A percentile compares a stretch with the other conserved stretches of the same genome.
These are phyloP conservation scores for Barypeithes pellucidus DNA, from an alignment of 2,888 invertebrate species.

Conservation along the genomic window DNA sequence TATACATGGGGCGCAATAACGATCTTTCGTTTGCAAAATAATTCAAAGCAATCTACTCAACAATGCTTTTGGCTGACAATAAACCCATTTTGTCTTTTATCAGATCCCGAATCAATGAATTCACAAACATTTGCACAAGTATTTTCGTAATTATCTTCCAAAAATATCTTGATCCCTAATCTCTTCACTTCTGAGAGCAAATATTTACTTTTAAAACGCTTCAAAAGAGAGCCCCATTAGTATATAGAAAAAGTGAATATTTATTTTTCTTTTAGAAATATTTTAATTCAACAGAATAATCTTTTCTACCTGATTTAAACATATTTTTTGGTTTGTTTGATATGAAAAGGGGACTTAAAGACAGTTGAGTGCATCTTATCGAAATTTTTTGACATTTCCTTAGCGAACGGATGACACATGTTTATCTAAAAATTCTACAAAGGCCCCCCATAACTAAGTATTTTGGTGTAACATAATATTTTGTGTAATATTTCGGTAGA, in stretches of 20 bases:
- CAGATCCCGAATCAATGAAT: conserved; percentile 52
- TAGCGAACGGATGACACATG: conserved; percentile 63
- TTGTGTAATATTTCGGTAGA: conserved; percentile 63
- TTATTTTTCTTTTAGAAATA: conserved; percentile 37
- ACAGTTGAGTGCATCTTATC: conserved; percentile 62
- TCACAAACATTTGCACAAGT: conserved; percentile 60
- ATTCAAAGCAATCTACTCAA: conserved; percentile 25
- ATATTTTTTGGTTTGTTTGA: conserved; percentile 43
- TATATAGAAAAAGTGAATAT: conserved; percentile 19
- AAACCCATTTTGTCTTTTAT: conserved; percentile 55
- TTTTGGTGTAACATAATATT: conserved; percentile 64
- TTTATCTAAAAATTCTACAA: conserved; percentile 61
- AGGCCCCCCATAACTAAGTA: conserved; percentile 54
- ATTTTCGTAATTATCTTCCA: conserved; percentile 57
- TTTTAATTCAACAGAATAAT: conserved; percentile 35
- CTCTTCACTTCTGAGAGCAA: conserved; percentile 52
- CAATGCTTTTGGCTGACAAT: conserved; percentile 50
- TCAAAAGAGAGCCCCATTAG: conserved; percentile 36
- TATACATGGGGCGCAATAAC: conserved; percentile 26
- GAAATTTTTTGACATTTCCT: conserved; percentile 61
- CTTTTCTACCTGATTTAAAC: conserved; percentile 59
- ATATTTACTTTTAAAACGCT: conserved; percentile 58
- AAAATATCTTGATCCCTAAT: conserved; percentile 57
- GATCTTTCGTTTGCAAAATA: conserved; percentile 39
- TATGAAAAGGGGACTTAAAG: conserved; percentile 52